Base-by-base conservation (phyloP, 2,888 invertebrate species). In the Ophion ventricosus region DNA sequence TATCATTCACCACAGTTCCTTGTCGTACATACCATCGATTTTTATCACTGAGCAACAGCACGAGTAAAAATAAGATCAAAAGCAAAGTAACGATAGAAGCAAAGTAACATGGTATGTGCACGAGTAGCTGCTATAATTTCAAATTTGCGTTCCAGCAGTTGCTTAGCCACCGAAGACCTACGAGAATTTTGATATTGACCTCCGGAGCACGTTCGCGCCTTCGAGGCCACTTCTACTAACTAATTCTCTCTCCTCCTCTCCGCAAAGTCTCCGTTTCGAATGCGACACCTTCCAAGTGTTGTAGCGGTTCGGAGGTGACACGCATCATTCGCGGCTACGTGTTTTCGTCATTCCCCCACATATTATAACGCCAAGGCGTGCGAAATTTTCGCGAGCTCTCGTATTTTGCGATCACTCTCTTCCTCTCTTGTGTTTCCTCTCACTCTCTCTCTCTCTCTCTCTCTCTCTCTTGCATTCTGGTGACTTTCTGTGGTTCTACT, bases 251-350 rank as follows among this genome's bases (percentile, higher is more conserved):
- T 35, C 10, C 29, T 23, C 14, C 14, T 72, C 29, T 40, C 11
- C 57, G 40, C 63, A 64, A 66, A 35, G 64, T 75, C 35, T 67
- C 66, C 43, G n/a, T 77, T 75, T 59, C 66, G 54, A 79, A 70
- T 64, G 63, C 89, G 92, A 92, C 91, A 92, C 91, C 92, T 92
- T 91, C 89, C 89, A 92, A 92, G 92, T 91, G 91, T 92, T 88
- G 89, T 88, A 86, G 23, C 70, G 63, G 75, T 82, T 66, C 49
- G 26, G 67, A 35, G 66, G 23, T 49, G 79, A 77, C 76, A 54
- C 56, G 77, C 61, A 29, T 82, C 67, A 26, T 40, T 26, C 67
- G 11, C 29, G 35, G 35, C 66, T 57, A 59, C 59, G 76, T 67
- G 66, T 74, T 59, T 43, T 59, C 59, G 56, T 59, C 67, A 25